phyloP scores from a whole-genome alignment of 2,113 vertebrate genomes.

The Picathartes gymnocephalus region DNA sequence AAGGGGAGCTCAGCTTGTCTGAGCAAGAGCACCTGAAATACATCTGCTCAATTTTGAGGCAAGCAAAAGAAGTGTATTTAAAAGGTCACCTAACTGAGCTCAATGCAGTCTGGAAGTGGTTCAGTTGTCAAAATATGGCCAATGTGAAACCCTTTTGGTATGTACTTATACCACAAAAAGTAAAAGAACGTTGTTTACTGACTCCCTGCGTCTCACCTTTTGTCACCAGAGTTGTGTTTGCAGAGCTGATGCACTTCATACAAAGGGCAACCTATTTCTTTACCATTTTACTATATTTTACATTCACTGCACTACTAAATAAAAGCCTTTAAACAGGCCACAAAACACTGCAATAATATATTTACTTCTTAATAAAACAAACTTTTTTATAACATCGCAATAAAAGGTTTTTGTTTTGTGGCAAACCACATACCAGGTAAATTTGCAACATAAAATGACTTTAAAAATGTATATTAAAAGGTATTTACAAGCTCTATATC shows the following conservation, averaged over 20 bases:
- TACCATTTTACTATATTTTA: conserved; percentile 66
- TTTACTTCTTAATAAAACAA: conserved; percentile 73
- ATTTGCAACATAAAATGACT: conserved; percentile 66
- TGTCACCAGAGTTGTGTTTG: not conserved
- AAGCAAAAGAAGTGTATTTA: not conserved
- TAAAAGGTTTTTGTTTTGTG: conserved; percentile 68
- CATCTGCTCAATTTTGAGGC: not conserved
- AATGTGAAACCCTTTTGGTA: not conserved
- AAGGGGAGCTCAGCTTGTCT: conserved; percentile 51
- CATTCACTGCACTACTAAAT: conserved; percentile 67
- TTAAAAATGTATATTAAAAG: conserved; percentile 60
- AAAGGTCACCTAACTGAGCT: conserved; percentile 41
- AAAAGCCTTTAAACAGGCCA: conserved; percentile 78
- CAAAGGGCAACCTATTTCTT: conserved; percentile 35
- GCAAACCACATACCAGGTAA: conserved; percentile 56
- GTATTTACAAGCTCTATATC: conserved; percentile 65
- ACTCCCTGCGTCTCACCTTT: conserved; percentile 25
- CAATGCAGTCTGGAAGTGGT: conserved; percentile 2
- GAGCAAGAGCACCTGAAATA: conserved; percentile 32
- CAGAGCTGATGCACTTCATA: conserved; percentile 50
- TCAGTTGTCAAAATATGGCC: not conserved
- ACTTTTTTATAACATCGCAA: conserved; percentile 66
- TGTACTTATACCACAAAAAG: not conserved
- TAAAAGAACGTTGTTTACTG: not conserved
- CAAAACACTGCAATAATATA: conserved; percentile 76